A percentile compares a stretch with the other conserved stretches of the same genome.
phyloP scores from a whole-genome alignment of 2,113 vertebrate species.

The Antigone vipio region DNA sequence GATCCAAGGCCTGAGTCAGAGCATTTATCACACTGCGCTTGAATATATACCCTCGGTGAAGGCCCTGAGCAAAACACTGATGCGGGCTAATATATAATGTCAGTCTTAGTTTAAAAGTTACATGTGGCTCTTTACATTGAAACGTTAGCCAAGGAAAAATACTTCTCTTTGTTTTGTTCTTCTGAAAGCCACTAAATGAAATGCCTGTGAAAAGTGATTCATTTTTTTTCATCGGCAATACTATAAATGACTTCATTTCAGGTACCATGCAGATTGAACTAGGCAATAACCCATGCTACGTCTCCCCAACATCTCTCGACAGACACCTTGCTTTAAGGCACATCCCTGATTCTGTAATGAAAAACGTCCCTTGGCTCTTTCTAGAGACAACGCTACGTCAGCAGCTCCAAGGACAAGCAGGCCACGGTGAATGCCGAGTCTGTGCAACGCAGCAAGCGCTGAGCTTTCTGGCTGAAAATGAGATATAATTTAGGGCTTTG shows the following conservation, averaged over 20 bases:
- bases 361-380: neutral
- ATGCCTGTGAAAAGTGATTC: neutral
- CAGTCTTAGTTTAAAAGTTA: neutral
- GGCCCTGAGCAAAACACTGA: neutral
- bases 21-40: accelerated
- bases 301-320: neutral
- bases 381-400: neutral
- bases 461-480: neutral
- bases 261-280: neutral
- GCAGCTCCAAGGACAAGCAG: neutral
- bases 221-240: neutral
- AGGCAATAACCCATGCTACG: neutral
- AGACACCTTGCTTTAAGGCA: neutral
- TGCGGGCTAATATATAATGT: neutral
- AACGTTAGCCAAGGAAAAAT: neutral
- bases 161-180: neutral
- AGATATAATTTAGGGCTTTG: neutral
- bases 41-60: neutral
- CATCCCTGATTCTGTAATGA: neutral
- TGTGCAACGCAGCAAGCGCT: neutral
- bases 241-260: neutral
- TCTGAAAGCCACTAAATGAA: neutral
- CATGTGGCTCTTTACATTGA: neutral
- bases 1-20: neutral
- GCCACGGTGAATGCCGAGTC: accelerated